A percentile compares a stretch with the other conserved stretches of the same genome.
phyloP scores from a whole-genome alignment of 2,113 vertebrate genomes.

The Leptobrachium ailaonicum region DNA sequence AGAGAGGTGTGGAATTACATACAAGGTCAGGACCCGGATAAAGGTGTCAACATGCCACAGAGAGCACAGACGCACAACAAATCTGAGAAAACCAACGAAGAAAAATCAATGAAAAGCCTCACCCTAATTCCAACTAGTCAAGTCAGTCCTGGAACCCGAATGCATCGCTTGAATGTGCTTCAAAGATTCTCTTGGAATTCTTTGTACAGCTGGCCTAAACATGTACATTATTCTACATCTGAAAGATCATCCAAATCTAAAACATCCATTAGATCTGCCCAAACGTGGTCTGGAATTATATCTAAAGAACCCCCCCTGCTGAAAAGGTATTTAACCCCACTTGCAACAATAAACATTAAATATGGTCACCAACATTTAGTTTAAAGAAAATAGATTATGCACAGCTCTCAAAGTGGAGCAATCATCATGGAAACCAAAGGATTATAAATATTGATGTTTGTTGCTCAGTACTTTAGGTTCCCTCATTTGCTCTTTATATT shows the following conservation, averaged over 20 bases:
- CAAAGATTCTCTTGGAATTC: constrained; percentile 24
- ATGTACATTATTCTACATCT: constrained; percentile 14
- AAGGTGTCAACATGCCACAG: not conserved
- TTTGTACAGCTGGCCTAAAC: constrained; percentile 34
- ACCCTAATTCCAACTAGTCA: constrained; percentile 18
- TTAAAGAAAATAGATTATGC: too few relatives aligned
- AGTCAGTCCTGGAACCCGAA: constrained; percentile 1
- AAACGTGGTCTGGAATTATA: not conserved
- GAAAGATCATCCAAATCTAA: constrained; percentile 6
- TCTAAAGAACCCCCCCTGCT: too few relatives aligned
- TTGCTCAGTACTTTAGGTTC: too few relatives aligned
- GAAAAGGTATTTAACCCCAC: not conserved
- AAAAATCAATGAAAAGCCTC: constrained; percentile 18
- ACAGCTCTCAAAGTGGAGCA: not conserved
- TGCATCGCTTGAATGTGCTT: constrained; percentile 18
- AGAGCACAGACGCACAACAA: constrained; percentile 15
- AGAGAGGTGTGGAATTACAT: too few relatives aligned
- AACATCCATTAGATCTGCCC: constrained; percentile 5
- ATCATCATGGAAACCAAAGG: not conserved
- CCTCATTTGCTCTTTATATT: too few relatives aligned
- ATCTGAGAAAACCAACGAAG: not conserved
- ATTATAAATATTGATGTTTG: too few relatives aligned
- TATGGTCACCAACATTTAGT: too few relatives aligned
- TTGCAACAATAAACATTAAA: too few relatives aligned
- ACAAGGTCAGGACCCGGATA: too few relatives aligned